phyloP scores from a whole-genome alignment of 2,113 vertebrate genomes.

The Hemiprocne comata region DNA sequence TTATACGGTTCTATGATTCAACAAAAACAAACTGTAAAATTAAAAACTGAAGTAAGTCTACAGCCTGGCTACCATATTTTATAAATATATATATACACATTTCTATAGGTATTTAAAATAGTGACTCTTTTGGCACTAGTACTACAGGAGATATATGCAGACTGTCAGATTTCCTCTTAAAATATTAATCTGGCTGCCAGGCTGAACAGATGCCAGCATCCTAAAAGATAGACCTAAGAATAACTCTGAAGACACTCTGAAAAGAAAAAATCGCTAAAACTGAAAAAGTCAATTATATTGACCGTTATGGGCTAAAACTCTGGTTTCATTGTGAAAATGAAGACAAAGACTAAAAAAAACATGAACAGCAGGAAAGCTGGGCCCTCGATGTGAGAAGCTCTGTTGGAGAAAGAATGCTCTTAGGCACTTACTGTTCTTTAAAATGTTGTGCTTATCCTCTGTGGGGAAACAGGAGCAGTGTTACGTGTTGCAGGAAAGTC shows the following conservation, averaged over 20 bases:
- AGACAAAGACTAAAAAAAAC: neutral
- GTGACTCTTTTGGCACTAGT: conserved; percentile 4
- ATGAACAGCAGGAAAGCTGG: neutral
- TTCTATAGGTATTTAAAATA: conserved; percentile 22
- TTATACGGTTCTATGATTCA: conserved; percentile 49
- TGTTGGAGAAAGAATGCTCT: neutral
- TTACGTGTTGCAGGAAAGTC: neutral
- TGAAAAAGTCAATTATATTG: neutral
- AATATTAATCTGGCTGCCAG: conserved; percentile 24
- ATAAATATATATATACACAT: neutral
- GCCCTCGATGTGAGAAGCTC: neutral
- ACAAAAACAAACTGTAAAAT: conserved; percentile 61
- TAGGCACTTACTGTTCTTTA: neutral
- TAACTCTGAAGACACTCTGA: conserved; percentile 16
- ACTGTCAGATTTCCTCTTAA: conserved; percentile 35
- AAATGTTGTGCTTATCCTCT: neutral
- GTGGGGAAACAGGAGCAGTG: neutral
- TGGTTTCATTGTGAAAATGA: neutral
- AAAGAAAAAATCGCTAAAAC: conserved; percentile 22
- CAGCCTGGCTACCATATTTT: conserved; percentile 40
- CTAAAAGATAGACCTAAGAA: conserved; percentile 40
- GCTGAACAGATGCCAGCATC: conserved; percentile 35
- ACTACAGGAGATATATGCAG: neutral
- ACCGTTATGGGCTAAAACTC: neutral
- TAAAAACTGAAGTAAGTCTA: conserved; percentile 34